phyloP scores from a whole-genome alignment of 1,140 invertebrate genomes.

The Drosophila yakuba region DNA sequence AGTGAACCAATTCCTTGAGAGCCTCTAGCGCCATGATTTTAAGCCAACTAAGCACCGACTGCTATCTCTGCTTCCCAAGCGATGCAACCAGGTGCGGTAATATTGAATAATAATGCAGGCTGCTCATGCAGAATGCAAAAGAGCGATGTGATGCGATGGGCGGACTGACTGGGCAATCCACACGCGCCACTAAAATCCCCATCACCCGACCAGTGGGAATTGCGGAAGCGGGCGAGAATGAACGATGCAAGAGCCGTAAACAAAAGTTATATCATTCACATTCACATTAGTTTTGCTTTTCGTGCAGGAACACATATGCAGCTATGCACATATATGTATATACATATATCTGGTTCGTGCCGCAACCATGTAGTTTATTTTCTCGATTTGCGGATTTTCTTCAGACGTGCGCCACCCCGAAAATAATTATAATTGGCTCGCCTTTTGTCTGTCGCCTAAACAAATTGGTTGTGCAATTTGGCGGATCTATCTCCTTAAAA shows the following conservation, averaged over 20 bases:
- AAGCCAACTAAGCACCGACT: not conserved
- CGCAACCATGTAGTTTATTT: conserved; percentile 49
- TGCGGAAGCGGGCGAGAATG: conserved; percentile 28
- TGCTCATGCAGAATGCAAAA: not conserved
- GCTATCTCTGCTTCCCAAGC: not conserved
- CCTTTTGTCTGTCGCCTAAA: conserved; percentile 9
- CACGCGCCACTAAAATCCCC: conserved; percentile 21
- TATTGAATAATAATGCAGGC: conserved; percentile 19
- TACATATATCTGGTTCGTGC: conserved; percentile 37
- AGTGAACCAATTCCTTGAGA: not conserved
- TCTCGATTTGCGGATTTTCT: conserved; percentile 43
- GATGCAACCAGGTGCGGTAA: conserved; percentile 4
- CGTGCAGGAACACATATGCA: conserved; percentile 17
- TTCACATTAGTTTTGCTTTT: conserved; percentile 21
- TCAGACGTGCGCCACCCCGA: conserved; percentile 44
- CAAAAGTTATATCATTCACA: conserved; percentile 50
- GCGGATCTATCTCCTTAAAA: conserved; percentile 17
- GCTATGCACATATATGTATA: not conserved
- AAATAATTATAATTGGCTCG: conserved; percentile 21
- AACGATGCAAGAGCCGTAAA: conserved; percentile 34
- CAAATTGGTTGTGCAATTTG: conserved; percentile 57
- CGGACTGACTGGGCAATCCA: conserved; percentile 23
- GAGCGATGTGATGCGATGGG: conserved; percentile 25
- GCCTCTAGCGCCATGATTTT: conserved; percentile 16
- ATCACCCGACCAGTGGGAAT: conserved; percentile 6